Percentiles rank a stretch among this genome's conserved stretches.
Conservation (phyloP, 2,797 vertebrate genomes). For the Danio tinwini region DNA sequence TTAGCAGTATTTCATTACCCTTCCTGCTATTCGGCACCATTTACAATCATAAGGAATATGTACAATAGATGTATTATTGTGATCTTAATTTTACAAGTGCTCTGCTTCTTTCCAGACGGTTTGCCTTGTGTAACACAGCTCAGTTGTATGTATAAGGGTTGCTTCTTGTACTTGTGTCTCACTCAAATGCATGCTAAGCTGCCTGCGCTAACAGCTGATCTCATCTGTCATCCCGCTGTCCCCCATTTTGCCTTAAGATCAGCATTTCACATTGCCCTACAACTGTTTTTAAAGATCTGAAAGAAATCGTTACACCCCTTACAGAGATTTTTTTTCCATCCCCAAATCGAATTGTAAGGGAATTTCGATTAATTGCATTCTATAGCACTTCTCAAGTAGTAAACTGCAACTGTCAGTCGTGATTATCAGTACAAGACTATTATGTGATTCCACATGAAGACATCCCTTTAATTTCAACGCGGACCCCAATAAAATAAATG, state of each 20-base stretch:
- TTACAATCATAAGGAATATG: slow-evolving; percentile 20
- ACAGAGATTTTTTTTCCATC: slow-evolving; percentile 1
- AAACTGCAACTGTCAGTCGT: slow-evolving; percentile 56
- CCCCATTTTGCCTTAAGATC: slow-evolving; percentile 73
- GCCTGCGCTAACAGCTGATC: slow-evolving; percentile 78
- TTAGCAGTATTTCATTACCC: slow-evolving; percentile 11
- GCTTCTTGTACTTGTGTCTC: slow-evolving; percentile 76
- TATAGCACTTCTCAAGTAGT: slow-evolving; percentile 1
- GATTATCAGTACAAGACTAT: slow-evolving; percentile 49
- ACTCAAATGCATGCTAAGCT: slow-evolving; percentile 80
- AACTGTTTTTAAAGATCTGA: slow-evolving; percentile 45
- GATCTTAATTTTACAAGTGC: slow-evolving; percentile 80
- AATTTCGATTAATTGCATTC: not conserved
- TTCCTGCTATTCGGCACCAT: slow-evolving; percentile 23
- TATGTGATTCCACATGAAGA: slow-evolving; percentile 27
- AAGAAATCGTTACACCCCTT: not conserved
- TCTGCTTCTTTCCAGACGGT: slow-evolving; percentile 80
- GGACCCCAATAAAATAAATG: not conserved
- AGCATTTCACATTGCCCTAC: slow-evolving; percentile 78
- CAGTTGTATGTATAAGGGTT: slow-evolving; percentile 84
- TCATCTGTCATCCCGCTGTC: slow-evolving; percentile 77
- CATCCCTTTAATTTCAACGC: slow-evolving; percentile 38
- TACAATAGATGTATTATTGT: slow-evolving; percentile 63
- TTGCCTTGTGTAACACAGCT: slow-evolving; percentile 83
- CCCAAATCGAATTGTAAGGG: slow-evolving; percentile 22